A percentile compares a stretch with the other conserved stretches of the same genome.
phyloP scores from a whole-genome alignment of 2,113 vertebrate genomes.

The Cyprinus carpio region DNA sequence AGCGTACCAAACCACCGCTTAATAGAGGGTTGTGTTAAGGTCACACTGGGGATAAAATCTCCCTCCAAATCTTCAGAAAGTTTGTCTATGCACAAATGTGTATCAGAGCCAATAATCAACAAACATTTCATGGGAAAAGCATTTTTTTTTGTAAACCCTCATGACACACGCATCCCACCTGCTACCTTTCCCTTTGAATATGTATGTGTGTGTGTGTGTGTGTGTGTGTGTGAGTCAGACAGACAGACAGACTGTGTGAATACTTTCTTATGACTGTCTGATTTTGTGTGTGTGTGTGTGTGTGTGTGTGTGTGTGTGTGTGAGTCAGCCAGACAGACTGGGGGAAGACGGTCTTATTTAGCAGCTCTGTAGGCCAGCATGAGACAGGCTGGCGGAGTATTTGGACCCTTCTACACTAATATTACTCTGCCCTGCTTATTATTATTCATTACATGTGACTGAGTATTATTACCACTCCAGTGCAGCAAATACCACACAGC shows the following conservation, averaged over 20 bases:
- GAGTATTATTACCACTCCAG: slow-evolving; percentile 31
- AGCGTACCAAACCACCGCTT: neutral
- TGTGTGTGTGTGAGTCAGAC: slow-evolving; percentile 11
- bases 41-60: slow-evolving; percentile 30
- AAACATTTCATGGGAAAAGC: slow-evolving; percentile 3
- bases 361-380: slow-evolving; percentile 27
- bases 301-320: slow-evolving; percentile 32
- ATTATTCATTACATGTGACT: slow-evolving; percentile 49
- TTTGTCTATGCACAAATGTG: neutral
- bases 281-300: slow-evolving; percentile 39
- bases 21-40: slow-evolving; percentile 27
- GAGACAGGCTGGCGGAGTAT: slow-evolving; percentile 49
- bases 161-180: slow-evolving; percentile 42
- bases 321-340: slow-evolving; percentile 42
- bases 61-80: slow-evolving; percentile 5
- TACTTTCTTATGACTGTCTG: too few relatives aligned
- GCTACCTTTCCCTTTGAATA: slow-evolving; percentile 41
- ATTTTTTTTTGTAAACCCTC: slow-evolving; percentile 6
- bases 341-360: slow-evolving; percentile 37
- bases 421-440: slow-evolving; percentile 48
- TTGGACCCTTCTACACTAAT: slow-evolving; percentile 45
- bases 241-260: too few relatives aligned
- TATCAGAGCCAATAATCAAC: slow-evolving; percentile 32
- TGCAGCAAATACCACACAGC: slow-evolving; percentile 45
- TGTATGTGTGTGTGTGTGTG: slow-evolving; percentile 20